Conservation (phyloP, 2,113 vertebrate species). For the Hylia prasina region DNA sequence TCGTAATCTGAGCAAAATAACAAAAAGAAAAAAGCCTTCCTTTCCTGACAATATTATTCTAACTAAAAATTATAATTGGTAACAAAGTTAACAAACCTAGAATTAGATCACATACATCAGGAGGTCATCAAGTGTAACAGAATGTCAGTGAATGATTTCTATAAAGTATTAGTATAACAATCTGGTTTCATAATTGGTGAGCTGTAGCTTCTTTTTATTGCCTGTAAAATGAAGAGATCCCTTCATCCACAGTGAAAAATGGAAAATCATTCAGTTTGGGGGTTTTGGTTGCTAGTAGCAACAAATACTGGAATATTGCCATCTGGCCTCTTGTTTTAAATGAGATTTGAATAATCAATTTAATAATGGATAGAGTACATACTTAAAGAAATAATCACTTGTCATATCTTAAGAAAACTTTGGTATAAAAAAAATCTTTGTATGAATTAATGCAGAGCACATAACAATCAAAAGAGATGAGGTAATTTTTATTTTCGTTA, state of each 20-base stretch:
- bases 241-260: conserved; percentile 37
- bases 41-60: conserved; percentile 45
- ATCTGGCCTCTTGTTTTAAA: conserved; percentile 78
- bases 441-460: conserved; percentile 13
- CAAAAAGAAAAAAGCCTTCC: conserved; percentile 31
- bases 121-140: conserved; percentile 51
- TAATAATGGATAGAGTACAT: conserved; percentile 73
- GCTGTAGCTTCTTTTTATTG: conserved; percentile 35
- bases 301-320: conserved; percentile 82
- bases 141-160: conserved; percentile 41
- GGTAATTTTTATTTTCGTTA: conserved; percentile 31
- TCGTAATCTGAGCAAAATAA: conserved; percentile 52
- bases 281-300: conserved; percentile 77
- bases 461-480: not conserved
- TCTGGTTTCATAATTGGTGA: conserved; percentile 56
- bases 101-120: conserved; percentile 63
- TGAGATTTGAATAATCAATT: conserved; percentile 82
- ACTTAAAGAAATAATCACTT: conserved; percentile 76
- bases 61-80: conserved; percentile 12
- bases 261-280: conserved; percentile 70
- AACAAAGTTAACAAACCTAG: conserved; percentile 53
- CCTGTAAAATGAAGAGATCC: conserved; percentile 21
- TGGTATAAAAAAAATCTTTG: conserved; percentile 11
- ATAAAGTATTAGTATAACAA: conserved; percentile 49
- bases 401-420: conserved; percentile 59